Conservation (phyloP, 2,797 vertebrate species). For the Pogoniulus pusillus region DNA sequence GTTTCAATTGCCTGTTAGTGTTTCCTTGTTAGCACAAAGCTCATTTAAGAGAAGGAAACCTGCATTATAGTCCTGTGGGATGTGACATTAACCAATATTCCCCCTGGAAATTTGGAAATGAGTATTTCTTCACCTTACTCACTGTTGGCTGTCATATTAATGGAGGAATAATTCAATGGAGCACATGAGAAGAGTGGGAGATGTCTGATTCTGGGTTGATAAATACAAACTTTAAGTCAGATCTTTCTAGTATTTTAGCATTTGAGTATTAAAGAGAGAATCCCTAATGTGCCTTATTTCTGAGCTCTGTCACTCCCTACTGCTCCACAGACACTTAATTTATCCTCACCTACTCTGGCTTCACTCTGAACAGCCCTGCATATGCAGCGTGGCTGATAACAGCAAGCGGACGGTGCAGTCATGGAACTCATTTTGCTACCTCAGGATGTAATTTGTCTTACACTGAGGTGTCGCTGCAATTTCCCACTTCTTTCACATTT, state of each 20-base stretch:
- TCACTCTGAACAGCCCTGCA: not conserved
- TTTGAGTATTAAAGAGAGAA: not conserved
- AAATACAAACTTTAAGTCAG: not conserved
- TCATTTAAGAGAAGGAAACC: not conserved
- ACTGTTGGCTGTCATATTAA: not conserved
- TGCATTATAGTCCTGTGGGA: not conserved
- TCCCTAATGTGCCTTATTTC: not conserved
- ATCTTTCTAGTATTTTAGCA: not conserved
- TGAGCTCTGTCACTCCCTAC: not conserved
- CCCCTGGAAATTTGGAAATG: not conserved
- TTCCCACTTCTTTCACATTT: not conserved
- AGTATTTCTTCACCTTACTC: not conserved
- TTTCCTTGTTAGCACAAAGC: not conserved
- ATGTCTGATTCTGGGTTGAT: not conserved
- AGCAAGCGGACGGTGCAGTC: not conserved
- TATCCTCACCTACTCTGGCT: not conserved
- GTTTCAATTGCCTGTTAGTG: not conserved
- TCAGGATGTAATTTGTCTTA: slow-evolving; percentile 9
- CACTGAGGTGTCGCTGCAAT: not conserved
- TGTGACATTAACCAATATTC: not conserved
- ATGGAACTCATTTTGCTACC: not conserved
- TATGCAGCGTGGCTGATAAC: not conserved
- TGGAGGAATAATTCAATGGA: not conserved
- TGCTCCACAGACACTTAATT: not conserved
- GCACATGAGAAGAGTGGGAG: not conserved